Evolutionary conservation across 1,140 invertebrate genomes (phyloP).

Genomic region (Zaprionus davidi): DNA sequence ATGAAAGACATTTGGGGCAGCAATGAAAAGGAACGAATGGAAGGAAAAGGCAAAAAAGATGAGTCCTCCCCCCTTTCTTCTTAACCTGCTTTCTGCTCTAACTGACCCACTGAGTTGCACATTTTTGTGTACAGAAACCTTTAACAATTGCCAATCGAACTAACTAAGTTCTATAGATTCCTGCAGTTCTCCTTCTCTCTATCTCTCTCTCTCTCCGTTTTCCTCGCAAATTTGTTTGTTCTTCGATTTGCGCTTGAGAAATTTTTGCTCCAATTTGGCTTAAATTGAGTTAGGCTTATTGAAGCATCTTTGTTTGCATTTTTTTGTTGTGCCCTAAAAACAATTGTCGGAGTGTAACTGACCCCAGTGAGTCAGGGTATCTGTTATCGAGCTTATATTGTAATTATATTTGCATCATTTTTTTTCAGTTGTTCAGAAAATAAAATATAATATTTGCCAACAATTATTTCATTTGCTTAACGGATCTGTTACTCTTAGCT

Average conservation of each 20-base stretch:
- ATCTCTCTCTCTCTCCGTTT: not conserved
- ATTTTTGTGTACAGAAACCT: not conserved
- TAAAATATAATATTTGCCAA: too few relatives aligned
- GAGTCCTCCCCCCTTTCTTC: not conserved
- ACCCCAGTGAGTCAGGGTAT: not conserved
- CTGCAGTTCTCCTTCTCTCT: not conserved
- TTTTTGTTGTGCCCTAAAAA: not conserved
- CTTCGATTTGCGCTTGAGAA: slow-evolving; percentile 3
- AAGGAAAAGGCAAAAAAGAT: slow-evolving; percentile 1
- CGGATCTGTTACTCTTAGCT: too few relatives aligned
- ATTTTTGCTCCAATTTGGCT: not conserved
- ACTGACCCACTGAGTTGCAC: not conserved
- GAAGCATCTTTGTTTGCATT: not conserved
- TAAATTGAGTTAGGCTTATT: slow-evolving; percentile 4
- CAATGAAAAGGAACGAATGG: not conserved
- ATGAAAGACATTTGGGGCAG: slow-evolving; percentile 24
- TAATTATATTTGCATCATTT: slow-evolving; percentile 3
- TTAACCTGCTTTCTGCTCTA: not conserved
- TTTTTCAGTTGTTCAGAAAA: not conserved
- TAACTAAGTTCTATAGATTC: not conserved
- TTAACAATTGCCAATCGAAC: slow-evolving; percentile 5
- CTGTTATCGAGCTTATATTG: not conserved
- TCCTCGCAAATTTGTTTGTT: slow-evolving; percentile 1
- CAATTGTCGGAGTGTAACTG: not conserved
- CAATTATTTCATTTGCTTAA: too few relatives aligned